Evolutionary conservation across 2,797 vertebrate genomes (phyloP).

Genomic region (Halcyon chelicuti): DNA sequence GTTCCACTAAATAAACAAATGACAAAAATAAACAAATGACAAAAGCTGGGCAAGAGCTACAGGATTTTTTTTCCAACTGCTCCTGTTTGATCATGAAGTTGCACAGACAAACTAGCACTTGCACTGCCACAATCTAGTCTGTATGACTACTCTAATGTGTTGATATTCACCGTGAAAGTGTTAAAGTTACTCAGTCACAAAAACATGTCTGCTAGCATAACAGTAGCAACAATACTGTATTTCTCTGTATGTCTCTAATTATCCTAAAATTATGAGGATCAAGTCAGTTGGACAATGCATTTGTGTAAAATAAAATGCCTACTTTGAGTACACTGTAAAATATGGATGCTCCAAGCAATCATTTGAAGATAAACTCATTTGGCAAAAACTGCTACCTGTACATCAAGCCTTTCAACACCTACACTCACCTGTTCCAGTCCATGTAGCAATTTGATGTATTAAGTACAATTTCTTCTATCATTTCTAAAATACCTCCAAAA

Average conservation of each 20-base stretch:
- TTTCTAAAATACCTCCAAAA: background rate
- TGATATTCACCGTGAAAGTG: constrained; percentile 45
- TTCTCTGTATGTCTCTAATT: constrained; percentile 50
- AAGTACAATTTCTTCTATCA: background rate
- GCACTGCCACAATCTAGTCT: background rate
- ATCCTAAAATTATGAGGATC: background rate
- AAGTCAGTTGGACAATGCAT: background rate
- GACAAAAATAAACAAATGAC: background rate
- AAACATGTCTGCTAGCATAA: constrained; percentile 36
- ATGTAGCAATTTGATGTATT: background rate
- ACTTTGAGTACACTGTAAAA: background rate
- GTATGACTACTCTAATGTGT: background rate
- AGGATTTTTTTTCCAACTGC: background rate
- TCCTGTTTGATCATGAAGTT: background rate
- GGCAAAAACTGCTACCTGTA: background rate
- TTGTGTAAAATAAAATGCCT: background rate
- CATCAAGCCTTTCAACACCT: background rate
- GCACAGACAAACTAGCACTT: constrained; percentile 37
- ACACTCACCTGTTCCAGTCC: background rate
- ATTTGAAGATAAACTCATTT: background rate
- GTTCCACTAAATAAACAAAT: background rate
- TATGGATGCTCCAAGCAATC: background rate
- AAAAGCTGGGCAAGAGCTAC: background rate
- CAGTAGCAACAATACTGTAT: constrained; percentile 36
- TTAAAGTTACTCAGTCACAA: constrained; percentile 45